These are phyloP conservation scores for Pelecanoides urinatrix DNA, from an alignment of 2,113 vertebrate species.

Conservation along the genomic window DNA sequence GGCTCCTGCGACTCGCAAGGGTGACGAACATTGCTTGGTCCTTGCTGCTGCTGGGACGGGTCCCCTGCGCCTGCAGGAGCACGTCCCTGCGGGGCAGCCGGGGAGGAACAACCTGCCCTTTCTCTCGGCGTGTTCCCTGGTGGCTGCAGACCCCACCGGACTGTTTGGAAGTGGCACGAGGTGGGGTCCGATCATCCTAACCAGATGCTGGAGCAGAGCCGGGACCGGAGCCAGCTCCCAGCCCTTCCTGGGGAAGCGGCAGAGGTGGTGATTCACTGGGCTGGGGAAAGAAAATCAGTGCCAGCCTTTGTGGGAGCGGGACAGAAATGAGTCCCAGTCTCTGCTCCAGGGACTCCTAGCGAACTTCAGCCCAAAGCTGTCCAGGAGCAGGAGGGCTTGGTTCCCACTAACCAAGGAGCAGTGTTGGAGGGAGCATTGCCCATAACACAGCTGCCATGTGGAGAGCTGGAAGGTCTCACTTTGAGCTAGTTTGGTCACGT, in stretches of 20 bases:
- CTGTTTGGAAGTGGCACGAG: rapidly evolving
- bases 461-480: background rate
- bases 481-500: background rate
- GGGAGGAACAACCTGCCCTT: background rate
- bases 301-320: rapidly evolving
- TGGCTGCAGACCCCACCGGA: rapidly evolving
- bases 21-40: rapidly evolving
- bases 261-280: background rate
- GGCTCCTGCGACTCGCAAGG: rapidly evolving
- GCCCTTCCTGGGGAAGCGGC: background rate
- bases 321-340: rapidly evolving
- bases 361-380: background rate
- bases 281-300: background rate
- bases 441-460: rapidly evolving
- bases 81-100: rapidly evolving
- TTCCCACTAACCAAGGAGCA: background rate
- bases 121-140: rapidly evolving
- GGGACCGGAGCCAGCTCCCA: background rate
- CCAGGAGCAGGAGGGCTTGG: background rate
- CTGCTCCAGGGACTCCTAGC: background rate
- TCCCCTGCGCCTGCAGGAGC: rapidly evolving
- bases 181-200: background rate
- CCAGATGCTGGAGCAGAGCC: background rate
- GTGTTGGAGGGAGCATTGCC: background rate
- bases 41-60: background rate